Evolutionary conservation across 2,797 vertebrate species (phyloP).

Genomic region (Dipus sagitta): DNA sequence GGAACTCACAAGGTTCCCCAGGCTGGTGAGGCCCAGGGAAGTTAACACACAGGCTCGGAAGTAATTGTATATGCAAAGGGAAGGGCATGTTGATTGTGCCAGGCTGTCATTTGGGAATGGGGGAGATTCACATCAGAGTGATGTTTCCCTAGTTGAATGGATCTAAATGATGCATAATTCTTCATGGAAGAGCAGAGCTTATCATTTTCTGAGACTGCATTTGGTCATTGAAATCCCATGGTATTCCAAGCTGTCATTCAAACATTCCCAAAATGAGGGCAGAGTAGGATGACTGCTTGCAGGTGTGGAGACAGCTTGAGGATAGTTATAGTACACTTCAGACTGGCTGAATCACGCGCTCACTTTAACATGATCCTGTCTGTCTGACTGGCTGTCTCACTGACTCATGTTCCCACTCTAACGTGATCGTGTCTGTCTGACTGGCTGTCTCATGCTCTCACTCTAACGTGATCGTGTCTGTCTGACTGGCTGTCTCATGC

Average conservation of each 20-base stretch:
- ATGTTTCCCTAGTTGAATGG: slow-evolving; percentile 10
- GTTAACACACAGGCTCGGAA: background rate
- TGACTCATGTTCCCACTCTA: too few relatives aligned
- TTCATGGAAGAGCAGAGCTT: background rate
- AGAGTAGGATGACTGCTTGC: slow-evolving; percentile 21
- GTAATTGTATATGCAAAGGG: background rate
- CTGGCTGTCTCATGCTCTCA: slow-evolving; percentile 36
- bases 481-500: slow-evolving; percentile 15
- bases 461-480: slow-evolving; percentile 27
- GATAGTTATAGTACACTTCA: slow-evolving; percentile 30
- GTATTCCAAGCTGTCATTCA: slow-evolving; percentile 15
- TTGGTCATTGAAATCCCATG: background rate
- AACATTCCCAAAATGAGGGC: background rate
- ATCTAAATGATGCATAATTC: slow-evolving; percentile 28
- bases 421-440: background rate
- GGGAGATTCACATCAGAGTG: background rate
- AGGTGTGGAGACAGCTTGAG: slow-evolving; percentile 39
- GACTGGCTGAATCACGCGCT: too few relatives aligned
- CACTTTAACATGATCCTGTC: too few relatives aligned
- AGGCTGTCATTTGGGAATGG: slow-evolving; percentile 29
- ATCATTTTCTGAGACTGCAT: slow-evolving; percentile 8
- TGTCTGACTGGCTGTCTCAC: too few relatives aligned
- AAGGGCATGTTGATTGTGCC: background rate
- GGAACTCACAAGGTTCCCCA: slow-evolving; percentile 18
- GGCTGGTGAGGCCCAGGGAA: background rate